phyloP scores from a whole-genome alignment of 1,140 invertebrate genomes.

The Eumeta japonica region DNA sequence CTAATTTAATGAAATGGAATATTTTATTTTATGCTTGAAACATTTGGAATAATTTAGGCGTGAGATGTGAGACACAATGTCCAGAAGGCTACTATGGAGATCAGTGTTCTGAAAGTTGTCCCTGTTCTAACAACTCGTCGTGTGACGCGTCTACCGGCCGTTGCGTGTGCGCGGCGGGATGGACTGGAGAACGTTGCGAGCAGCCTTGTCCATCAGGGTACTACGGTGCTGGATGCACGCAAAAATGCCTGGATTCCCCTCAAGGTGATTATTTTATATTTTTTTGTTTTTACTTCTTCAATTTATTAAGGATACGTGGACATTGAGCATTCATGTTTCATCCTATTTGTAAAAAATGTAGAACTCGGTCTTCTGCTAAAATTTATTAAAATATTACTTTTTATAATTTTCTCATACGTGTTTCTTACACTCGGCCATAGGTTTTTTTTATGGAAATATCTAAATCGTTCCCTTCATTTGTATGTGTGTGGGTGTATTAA shows the following conservation, averaged over 20 bases:
- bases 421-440: no score
- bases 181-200: slow-evolving; percentile 75
- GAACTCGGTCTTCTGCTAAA: slow-evolving; percentile 2
- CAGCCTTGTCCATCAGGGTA: slow-evolving; percentile 71
- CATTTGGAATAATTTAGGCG: no score
- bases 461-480: no score
- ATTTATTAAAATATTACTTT: no score
- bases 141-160: slow-evolving; percentile 77
- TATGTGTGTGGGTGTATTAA: no score
- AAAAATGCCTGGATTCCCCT: slow-evolving; percentile 64
- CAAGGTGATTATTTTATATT: slow-evolving; percentile 8
- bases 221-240: slow-evolving; percentile 80
- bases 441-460: no score
- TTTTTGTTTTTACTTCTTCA: slow-evolving; percentile 2
- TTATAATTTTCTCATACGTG: no score
- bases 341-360: background rate
- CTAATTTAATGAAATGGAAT: no score
- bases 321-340: slow-evolving; percentile 2
- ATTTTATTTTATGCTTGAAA: no score
- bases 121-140: slow-evolving; percentile 83
- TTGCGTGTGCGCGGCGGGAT: slow-evolving; percentile 84
- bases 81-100: slow-evolving; percentile 74
- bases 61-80: slow-evolving; percentile 83
- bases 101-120: slow-evolving; percentile 74
- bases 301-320: no score